phyloP scores from a whole-genome alignment of 2,888 invertebrate genomes.

The Odontocerum albicorne region DNA sequence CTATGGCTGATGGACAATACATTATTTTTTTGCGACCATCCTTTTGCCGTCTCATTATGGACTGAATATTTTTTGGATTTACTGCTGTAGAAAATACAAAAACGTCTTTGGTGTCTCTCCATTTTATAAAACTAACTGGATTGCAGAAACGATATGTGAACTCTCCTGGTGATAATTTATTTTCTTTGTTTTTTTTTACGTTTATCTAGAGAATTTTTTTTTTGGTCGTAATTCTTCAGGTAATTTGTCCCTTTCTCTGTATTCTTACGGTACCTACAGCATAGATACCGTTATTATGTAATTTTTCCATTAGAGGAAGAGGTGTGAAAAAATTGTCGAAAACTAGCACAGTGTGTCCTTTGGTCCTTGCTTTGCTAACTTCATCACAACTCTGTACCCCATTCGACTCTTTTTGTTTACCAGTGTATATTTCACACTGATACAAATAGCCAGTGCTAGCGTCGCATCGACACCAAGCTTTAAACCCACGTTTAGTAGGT shows the following conservation, averaged over 20 bases:
- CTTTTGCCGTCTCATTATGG: constrained; percentile 35
- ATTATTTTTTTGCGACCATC: constrained; percentile 33
- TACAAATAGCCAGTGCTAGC: constrained; percentile 37
- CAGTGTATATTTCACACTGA: constrained; percentile 38
- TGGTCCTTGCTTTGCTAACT: constrained; percentile 37
- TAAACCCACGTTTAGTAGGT: constrained; percentile 36
- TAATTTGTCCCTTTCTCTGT: constrained; percentile 34
- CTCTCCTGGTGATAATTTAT: constrained; percentile 15
- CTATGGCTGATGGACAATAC: constrained; percentile 34
- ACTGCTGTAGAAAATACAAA: constrained; percentile 32
- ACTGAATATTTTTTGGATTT: constrained; percentile 31
- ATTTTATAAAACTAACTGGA: constrained; percentile 29
- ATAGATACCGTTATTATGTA: constrained; percentile 36
- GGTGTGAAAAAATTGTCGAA: constrained; percentile 38
- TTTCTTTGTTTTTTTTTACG: constrained; percentile 14
- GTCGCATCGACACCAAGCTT: constrained; percentile 37
- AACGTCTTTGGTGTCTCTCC: constrained; percentile 31
- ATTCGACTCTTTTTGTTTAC: constrained; percentile 38
- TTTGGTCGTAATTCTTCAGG: constrained; percentile 31
- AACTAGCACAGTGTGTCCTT: constrained; percentile 32
- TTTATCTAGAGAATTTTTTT: constrained; percentile 30
- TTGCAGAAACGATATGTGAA: constrained; percentile 26
- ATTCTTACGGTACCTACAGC: constrained; percentile 37
- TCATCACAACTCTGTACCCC: too few relatives aligned
- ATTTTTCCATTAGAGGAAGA: constrained; percentile 34